Base-by-base conservation (phyloP, 2,888 invertebrate species). In the Oscheius sp. region DNA sequence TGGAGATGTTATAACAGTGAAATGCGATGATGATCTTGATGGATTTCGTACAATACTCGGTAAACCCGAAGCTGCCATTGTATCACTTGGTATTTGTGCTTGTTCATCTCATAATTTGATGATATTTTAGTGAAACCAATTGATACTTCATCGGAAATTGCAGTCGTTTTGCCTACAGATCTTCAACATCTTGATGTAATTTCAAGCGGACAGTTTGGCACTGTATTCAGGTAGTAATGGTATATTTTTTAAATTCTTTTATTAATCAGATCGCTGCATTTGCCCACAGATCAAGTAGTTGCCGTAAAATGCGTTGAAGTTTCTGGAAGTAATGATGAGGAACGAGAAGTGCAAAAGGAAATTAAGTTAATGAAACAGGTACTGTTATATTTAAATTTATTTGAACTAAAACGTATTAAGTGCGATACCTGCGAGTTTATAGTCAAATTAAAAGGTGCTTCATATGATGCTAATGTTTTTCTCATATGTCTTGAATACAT, bases 291-390 rank as follows among this genome's bases (percentile, higher is more conserved):
- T 29, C 49, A 59, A 18, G 29, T 71, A 0, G 46, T 71, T 18
- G 71, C 71, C 16, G 71, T 71, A 6, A 71, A 71, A 61, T 61
- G 71, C 27, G 23, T 71, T 12, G 71, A 71, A 63, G 25, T 61
- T 16, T 6, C 59, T 13, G 71, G 61, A 3, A 29, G 13, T 9
- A 23, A 12, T 2, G 35, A 25, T 6, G 71, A 61, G 41, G 16
- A 52, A 43, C n/a, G 23, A 12, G 45, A 52, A 52, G 46, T 61
- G 12, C 1, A 61, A 45, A 7, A 23, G n/a, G 71, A 71, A 53
- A 71, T 71, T 13, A 45, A 52, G 2, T 13, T 71, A 13, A 21
- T 71, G 35, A 59, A 69, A 23, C 56, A 69, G 69, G 66, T 66
- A 46, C n/a, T n/a, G 12, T 41, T 7, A 61, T 3, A 35, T 3